Evolutionary conservation across 2,113 vertebrate genomes (phyloP), one percentile per base, ranked within the genome.

Genomic region (Baryphthengus martii): DNA sequence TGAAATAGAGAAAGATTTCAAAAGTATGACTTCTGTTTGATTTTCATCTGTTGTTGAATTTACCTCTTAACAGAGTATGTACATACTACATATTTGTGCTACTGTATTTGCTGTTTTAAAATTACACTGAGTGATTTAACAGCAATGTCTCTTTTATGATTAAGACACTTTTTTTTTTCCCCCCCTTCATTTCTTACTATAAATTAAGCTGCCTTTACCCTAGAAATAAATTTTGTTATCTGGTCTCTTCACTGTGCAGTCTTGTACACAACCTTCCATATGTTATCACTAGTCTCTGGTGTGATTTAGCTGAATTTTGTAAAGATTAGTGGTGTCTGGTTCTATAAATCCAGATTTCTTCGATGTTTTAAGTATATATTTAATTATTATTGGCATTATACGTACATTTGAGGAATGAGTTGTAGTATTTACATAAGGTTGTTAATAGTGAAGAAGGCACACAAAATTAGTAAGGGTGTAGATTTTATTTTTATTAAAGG

Each of bases 11-110:
- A 21, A n/a, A 5, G 8, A 2, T 29, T 88, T 70, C 8, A 55
- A 25, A 28, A 42, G 4, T 9, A 19, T 9, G 6, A 15, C 1
- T 25, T 2, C 5, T 39, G 14, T 31, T 79, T 26, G 10, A 7
- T 45, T 12, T 52, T 29, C 3, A 6, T 72, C 20, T 81, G 3
- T 6, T 61, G 9, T 18, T 44, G 33, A 37, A 29, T 0, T 0
- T 47, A 13, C 4, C 24, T 84, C 26, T 42, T 15, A 33, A 35
- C 6, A 2, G 1, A 68, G 42, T 0, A 0, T 3, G 3, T 17
- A 17, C 3, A 2, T 18, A 13, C 15, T 49, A 13, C 8, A 5
- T 26, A 2, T 18, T 29, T 53, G 17, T 65, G 26, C 13, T n/a
- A 4, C 42, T 53, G 11, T 25, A 9, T 11, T 67, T 31, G 35